Evolutionary conservation across 2,113 vertebrate species (phyloP).

Genomic region (Poecile atricapillus): DNA sequence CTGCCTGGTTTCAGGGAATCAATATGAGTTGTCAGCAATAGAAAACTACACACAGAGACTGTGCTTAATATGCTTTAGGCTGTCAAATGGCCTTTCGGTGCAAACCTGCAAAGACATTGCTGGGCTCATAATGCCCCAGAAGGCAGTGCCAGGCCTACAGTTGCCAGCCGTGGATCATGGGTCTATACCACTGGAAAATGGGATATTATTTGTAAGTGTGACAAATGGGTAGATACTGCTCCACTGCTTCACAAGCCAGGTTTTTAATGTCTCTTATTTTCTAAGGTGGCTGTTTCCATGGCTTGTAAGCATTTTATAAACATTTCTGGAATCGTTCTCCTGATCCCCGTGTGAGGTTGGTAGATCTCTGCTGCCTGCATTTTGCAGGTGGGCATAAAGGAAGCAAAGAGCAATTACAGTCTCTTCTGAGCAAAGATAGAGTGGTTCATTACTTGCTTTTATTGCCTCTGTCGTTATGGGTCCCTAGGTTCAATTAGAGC

Average conservation of each 20-base stretch:
- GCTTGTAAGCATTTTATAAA: constrained; percentile 5
- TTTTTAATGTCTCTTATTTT: constrained; percentile 19
- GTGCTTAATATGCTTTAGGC: neutral
- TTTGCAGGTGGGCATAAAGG: neutral
- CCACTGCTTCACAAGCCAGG: neutral
- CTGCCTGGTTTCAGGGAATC: neutral
- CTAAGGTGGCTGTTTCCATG: neutral
- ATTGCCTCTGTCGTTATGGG: constrained; percentile 38
- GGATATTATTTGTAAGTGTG: neutral
- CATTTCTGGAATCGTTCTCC: neutral
- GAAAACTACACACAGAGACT: neutral
- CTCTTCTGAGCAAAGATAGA: constrained; percentile 50
- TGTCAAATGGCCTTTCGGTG: neutral
- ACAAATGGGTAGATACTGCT: neutral
- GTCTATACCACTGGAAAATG: neutral
- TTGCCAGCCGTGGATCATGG: neutral
- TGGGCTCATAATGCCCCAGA: neutral
- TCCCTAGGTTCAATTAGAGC: constrained; percentile 54
- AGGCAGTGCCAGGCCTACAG: fast-evolving
- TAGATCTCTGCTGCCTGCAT: neutral
- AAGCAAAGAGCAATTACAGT: constrained; percentile 30
- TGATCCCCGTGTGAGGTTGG: neutral
- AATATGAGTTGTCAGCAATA: neutral
- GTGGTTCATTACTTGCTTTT: constrained; percentile 55
- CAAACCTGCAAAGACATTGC: neutral